Conservation (phyloP, 2,797 vertebrate species). For the Chelon auratus region DNA sequence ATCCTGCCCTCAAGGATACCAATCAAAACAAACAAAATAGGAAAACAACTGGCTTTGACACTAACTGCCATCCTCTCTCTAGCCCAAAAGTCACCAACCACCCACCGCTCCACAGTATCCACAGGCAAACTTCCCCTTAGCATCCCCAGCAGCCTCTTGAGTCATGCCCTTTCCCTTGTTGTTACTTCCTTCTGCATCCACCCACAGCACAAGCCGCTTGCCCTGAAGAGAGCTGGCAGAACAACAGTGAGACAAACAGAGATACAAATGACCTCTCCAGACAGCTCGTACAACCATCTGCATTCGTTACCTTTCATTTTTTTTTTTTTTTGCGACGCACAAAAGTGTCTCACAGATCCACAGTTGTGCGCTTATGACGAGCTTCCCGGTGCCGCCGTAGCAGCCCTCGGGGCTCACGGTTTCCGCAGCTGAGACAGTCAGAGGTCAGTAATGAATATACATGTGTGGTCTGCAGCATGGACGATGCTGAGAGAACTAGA, state of each 20-base stretch:
- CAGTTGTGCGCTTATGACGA: slow-evolving; percentile 42
- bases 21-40: slow-evolving; percentile 22
- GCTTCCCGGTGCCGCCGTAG: slow-evolving; percentile 55
- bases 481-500: slow-evolving; percentile 70
- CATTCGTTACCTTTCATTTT: slow-evolving; percentile 71
- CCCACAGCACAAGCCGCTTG: slow-evolving; percentile 40
- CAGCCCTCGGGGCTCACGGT: slow-evolving; percentile 60
- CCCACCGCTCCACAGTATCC: neutral
- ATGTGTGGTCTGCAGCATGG: slow-evolving; percentile 73
- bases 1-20: slow-evolving; percentile 22
- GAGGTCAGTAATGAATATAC: slow-evolving; percentile 84
- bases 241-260: slow-evolving; percentile 58
- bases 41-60: slow-evolving; percentile 15
- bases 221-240: slow-evolving; percentile 57
- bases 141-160: slow-evolving; percentile 27
- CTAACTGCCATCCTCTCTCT: slow-evolving; percentile 16
- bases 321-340: slow-evolving; percentile 30
- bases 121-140: slow-evolving; percentile 22
- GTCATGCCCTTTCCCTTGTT: slow-evolving; percentile 45
- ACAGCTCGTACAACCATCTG: slow-evolving; percentile 57
- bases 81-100: neutral
- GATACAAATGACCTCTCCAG: slow-evolving; percentile 67
- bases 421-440: slow-evolving; percentile 66
- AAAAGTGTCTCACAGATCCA: slow-evolving; percentile 50
- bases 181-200: slow-evolving; percentile 35